phyloP scores from a whole-genome alignment of 2,113 vertebrate species.

The Sylvilagus bachmani region DNA sequence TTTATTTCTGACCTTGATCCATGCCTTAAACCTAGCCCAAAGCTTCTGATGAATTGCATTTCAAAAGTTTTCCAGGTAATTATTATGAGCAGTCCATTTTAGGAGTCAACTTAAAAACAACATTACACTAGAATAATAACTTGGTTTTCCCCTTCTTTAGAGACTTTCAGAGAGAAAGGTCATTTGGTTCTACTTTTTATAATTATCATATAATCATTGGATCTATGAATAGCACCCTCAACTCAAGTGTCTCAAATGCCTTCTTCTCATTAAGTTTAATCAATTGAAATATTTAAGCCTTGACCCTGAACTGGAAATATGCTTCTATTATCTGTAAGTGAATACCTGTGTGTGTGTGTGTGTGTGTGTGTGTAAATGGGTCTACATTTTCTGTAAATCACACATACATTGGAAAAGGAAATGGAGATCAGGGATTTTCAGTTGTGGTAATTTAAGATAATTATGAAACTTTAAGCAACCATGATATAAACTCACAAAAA shows the following conservation, averaged over 20 bases:
- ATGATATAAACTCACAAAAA: slow-evolving; percentile 30
- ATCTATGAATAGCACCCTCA: slow-evolving; percentile 60
- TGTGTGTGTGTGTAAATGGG: not conserved
- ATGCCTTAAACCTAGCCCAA: slow-evolving; percentile 16
- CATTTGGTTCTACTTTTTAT: slow-evolving; percentile 63
- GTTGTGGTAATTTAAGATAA: not conserved
- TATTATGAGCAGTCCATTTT: slow-evolving; percentile 61
- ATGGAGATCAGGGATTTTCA: not conserved
- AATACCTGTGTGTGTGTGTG: not conserved
- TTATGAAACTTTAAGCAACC: not conserved
- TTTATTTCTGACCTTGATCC: slow-evolving; percentile 49
- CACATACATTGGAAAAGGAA: slow-evolving; percentile 5
- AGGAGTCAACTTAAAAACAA: slow-evolving; percentile 57
- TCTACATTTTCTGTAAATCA: slow-evolving; percentile 28
- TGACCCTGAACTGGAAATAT: slow-evolving; percentile 55
- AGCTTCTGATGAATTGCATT: not conserved
- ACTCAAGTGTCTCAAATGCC: slow-evolving; percentile 66
- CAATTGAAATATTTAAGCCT: slow-evolving; percentile 63
- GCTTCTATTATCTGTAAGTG: slow-evolving; percentile 25
- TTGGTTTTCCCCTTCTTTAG: slow-evolving; percentile 47
- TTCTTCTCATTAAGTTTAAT: slow-evolving; percentile 75
- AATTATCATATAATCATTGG: slow-evolving; percentile 63
- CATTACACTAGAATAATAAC: slow-evolving; percentile 50
- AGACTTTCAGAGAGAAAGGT: slow-evolving; percentile 66
- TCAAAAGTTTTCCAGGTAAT: slow-evolving; percentile 64